phyloP scores from a whole-genome alignment of 2,797 vertebrate species.

The Galaxias olidus region DNA sequence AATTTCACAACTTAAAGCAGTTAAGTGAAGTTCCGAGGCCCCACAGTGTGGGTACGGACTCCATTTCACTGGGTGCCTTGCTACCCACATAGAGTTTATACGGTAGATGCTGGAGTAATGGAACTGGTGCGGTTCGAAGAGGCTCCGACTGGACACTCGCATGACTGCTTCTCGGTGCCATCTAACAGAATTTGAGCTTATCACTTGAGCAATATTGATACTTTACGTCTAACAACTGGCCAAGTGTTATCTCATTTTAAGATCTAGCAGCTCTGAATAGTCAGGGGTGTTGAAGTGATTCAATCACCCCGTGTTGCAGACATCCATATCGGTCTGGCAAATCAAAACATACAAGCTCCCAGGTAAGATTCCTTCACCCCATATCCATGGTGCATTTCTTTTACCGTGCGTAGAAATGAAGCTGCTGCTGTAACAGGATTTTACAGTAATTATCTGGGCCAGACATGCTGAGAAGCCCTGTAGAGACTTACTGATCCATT shows the following conservation, averaged over 20 bases:
- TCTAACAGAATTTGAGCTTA: too few relatives aligned
- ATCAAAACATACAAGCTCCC: background rate
- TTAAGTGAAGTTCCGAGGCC: background rate
- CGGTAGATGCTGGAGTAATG: too few relatives aligned
- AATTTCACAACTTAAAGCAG: slow-evolving; percentile 9
- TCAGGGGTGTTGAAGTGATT: background rate
- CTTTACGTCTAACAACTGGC: too few relatives aligned
- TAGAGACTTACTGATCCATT: background rate
- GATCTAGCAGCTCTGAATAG: too few relatives aligned
- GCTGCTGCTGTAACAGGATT: slow-evolving; percentile 15
- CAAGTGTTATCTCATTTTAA: too few relatives aligned
- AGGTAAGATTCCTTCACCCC: slow-evolving; percentile 5
- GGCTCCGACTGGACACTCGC: too few relatives aligned
- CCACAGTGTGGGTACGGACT: background rate
- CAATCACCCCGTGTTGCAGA: background rate
- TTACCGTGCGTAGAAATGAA: background rate
- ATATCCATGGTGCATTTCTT: background rate
- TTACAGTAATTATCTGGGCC: slow-evolving; percentile 15
- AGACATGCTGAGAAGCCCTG: slow-evolving; percentile 2
- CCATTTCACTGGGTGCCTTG: background rate
- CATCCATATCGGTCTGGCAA: background rate
- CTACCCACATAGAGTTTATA: too few relatives aligned
- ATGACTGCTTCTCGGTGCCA: too few relatives aligned
- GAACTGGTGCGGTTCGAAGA: too few relatives aligned
- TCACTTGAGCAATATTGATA: too few relatives aligned